Base-by-base conservation (phyloP, 2,797 vertebrate genomes). In the Myotis daubentonii region DNA sequence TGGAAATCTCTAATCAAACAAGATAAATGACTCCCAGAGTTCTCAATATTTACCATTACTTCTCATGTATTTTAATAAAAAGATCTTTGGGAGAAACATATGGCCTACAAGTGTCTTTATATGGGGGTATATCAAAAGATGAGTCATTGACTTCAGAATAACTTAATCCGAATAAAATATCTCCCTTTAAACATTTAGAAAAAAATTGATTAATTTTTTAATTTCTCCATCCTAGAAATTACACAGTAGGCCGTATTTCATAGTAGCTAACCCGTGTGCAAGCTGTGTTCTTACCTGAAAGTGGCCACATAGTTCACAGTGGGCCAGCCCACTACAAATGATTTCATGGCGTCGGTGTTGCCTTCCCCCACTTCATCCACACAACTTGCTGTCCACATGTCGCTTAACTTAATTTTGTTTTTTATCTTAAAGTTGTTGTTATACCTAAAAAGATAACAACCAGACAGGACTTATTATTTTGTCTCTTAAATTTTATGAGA, bases 281-380 rank as follows among this genome's bases (percentile, higher is more conserved):
- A 30, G 62, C 25, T 13, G 19, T 4, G 22, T 51, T 96, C 97
- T 92, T 98, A 99, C 99, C 99, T 99, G 98, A 99, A 99, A 57
- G 99, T 99, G 89, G 98, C 99, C 95, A 99, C 99, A 36, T 98
- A 99, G 98, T 99, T 99, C 96, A 98, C 99, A 17, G 99, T 99
- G 91, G 99, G 99, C 99, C 99, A 99, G 95, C 99, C 99, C 97
- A 99, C 96, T 95, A 99, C 99, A 33, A 99, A 99, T 96, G 99
- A 99, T 86, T 97, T 98, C 66, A 98, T 96, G 0, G 98, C 98
- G 89, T 97, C 99, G 7, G 98, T 99, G 97, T 99, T 99, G 51
- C 99, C 99, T 96, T 99, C 99, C 93, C 99, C 99, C 83, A 99
- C 99, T 98, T 99, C 99, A 51, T 99, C 99, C 97, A 99, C 98